Percentiles rank a stretch among this genome's conserved stretches.
Conservation (phyloP, 2,797 vertebrate genomes). For the Sebastes kiyomatsui region DNA sequence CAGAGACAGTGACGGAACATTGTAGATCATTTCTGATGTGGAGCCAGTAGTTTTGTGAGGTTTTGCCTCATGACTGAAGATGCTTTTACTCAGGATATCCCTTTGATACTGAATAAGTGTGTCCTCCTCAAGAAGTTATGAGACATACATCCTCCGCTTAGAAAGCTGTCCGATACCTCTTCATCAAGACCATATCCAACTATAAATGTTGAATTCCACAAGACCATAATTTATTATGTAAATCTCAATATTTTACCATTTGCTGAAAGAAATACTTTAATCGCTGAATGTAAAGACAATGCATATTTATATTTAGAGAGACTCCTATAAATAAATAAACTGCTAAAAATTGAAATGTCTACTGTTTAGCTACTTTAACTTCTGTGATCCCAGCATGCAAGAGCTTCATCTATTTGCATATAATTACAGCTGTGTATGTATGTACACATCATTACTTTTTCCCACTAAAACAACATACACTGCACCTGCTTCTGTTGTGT, state of each 20-base stretch:
- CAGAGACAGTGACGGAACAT: constrained; percentile 66
- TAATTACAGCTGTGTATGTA: background rate
- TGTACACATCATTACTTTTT: background rate
- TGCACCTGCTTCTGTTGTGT: constrained; percentile 47
- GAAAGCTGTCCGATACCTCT: constrained; percentile 67
- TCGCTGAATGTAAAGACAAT: constrained; percentile 82
- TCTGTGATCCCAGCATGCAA: background rate
- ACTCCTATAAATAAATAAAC: constrained; percentile 81
- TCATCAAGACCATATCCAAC: constrained; percentile 62
- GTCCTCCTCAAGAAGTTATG: constrained; percentile 59
- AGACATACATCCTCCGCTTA: constrained; percentile 55
- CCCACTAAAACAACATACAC: background rate
- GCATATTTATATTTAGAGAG: constrained; percentile 80
- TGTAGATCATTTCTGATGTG: constrained; percentile 66
- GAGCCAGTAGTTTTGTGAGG: constrained; percentile 65
- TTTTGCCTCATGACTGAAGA: constrained; percentile 69
- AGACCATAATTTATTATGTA: constrained; percentile 84
- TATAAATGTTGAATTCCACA: constrained; percentile 70
- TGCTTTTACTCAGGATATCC: constrained; percentile 79
- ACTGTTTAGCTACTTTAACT: background rate
- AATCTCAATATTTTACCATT: constrained; percentile 78
- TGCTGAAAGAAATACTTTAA: constrained; percentile 70
- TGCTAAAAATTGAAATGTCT: constrained; percentile 41
- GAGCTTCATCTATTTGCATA: background rate
- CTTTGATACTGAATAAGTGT: constrained; percentile 70